Evolutionary conservation across 2,888 invertebrate species (phyloP), one percentile per base, ranked within the genome.

Genomic region (Xanthorhoe designata): DNA sequence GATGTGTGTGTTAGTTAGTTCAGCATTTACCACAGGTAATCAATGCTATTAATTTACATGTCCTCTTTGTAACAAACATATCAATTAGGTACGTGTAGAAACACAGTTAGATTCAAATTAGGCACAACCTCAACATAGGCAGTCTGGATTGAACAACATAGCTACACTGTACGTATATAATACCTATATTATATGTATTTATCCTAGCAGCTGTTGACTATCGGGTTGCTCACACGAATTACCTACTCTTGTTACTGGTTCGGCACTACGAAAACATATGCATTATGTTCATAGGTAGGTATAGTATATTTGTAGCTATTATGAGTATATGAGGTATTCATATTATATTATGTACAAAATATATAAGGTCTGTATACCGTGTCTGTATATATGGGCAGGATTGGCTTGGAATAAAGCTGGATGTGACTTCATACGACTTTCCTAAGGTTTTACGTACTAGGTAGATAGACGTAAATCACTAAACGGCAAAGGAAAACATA

Each of bases 181-280:
- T 50, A 50, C 50, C 19, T 50, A 19, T 24, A 18, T 2, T 19
- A n/a, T 57, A 29, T n/a, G 29, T n/a, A n/a, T 7, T 5, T 32
- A 19, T 15, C 29, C 13, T 18, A 32, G 9, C 53, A 59, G 64
- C 59, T 64, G 64, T 19, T 50, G 9, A 59, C 42, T 15, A 59
- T 64, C 58, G 47, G 59, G 54, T 59, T 60, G 42, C 54, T 59
- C 29, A 18, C 50, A 59, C 50, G 32, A 51, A 45, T 55, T 55
- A 55, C 42, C 50, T 64, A 35, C 1, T 32, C 24, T 18, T 49
- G 38, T 19, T 17, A 58, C 58, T 38, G 38, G 35, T 42, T n/a
- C 19, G 13, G 13, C 13, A 64, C 47, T 8, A 13, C 29, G 9
- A 19, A 18, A 24, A 10, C 32, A 42, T 24, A 57, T 13, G 4